These are phyloP conservation scores for Catharus fuscescens DNA, from an alignment of 2,113 vertebrate genomes.

Conservation along the genomic window DNA sequence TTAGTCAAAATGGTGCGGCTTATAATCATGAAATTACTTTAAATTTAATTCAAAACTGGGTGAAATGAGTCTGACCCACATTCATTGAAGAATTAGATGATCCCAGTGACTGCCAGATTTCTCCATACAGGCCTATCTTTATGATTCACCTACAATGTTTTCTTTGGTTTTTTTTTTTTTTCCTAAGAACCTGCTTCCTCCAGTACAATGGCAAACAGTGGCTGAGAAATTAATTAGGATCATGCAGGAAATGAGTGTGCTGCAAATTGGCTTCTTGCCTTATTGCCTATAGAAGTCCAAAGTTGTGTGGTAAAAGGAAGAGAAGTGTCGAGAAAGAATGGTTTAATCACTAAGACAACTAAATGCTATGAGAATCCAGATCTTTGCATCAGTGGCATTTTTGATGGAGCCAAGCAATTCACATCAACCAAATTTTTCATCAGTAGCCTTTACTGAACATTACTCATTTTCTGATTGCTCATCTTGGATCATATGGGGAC, in stretches of 20 bases:
- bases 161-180: neutral
- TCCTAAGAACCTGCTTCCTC: neutral
- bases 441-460: neutral
- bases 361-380: neutral
- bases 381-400: neutral
- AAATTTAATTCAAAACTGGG: neutral
- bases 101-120: neutral
- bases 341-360: neutral
- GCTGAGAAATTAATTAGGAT: neutral
- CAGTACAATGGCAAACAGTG: neutral
- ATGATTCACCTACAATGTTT: neutral
- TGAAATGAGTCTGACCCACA: neutral
- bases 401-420: neutral
- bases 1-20: no score
- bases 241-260: neutral
- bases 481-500: neutral
- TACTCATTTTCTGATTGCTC: neutral
- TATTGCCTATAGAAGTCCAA: neutral
- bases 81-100: neutral
- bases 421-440: neutral
- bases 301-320: neutral
- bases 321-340: neutral
- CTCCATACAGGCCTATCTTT: neutral
- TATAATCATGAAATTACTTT: no score
- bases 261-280: neutral